A percentile compares a stretch with the other conserved stretches of the same genome.
Conservation (phyloP, 2,113 vertebrate species). For the Leptocoma aspasia region DNA sequence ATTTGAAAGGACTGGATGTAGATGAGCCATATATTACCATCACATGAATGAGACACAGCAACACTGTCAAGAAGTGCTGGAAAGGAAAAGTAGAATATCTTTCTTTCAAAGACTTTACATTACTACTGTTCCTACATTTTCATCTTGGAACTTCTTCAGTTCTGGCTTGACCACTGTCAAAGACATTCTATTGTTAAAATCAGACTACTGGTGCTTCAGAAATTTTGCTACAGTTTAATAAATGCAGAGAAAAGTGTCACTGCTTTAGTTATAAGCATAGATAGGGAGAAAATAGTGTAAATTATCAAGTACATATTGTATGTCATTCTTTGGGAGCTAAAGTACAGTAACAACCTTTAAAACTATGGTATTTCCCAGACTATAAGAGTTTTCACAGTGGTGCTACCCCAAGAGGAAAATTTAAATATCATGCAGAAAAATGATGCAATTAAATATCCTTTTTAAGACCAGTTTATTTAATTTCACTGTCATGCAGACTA, state of each 20-base stretch:
- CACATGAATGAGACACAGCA: background rate
- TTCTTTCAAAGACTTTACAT: background rate
- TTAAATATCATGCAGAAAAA: background rate
- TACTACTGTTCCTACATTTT: background rate
- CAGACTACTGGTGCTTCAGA: background rate
- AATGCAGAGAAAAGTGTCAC: background rate
- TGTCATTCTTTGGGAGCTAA: background rate
- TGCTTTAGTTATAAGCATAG: background rate
- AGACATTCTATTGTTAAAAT: background rate
- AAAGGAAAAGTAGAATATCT: background rate
- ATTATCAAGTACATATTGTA: background rate
- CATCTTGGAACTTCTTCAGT: background rate
- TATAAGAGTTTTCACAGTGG: background rate
- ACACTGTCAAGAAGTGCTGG: background rate
- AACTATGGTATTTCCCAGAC: background rate
- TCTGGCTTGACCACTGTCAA: background rate
- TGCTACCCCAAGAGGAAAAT: background rate
- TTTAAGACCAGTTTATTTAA: background rate
- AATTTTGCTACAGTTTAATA: background rate
- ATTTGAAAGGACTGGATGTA: background rate
- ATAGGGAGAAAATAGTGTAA: background rate
- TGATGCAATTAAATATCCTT: background rate
- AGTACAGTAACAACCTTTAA: background rate
- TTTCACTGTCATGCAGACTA: background rate
- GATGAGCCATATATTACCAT: background rate